Base-by-base conservation (phyloP, 2,888 invertebrate genomes). In the Sphaeridia pumilis region DNA sequence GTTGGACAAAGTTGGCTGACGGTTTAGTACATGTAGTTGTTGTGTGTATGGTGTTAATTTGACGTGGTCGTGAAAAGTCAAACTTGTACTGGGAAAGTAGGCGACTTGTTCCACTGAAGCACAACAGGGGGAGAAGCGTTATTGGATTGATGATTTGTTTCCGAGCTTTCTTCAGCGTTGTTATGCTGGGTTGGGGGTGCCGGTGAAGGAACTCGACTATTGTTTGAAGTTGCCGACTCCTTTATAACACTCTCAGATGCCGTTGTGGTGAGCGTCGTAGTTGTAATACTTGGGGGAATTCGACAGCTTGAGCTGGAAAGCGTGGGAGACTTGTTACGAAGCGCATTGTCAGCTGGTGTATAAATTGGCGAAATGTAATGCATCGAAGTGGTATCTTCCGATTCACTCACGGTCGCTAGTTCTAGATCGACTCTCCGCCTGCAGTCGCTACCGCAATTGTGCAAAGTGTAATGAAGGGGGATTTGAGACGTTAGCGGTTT, bases 401-500 rank as follows among this genome's bases (percentile, higher is more conserved):
- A n/a, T n/a, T n/a, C n/a, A n/a, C n/a, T n/a, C n/a, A n/a, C n/a
- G n/a, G n/a, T n/a, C n/a, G n/a, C n/a, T n/a, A n/a, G n/a, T n/a
- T n/a, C n/a, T n/a, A n/a, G n/a, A n/a, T n/a, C n/a, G n/a, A n/a
- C n/a, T n/a, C n/a, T n/a, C n/a, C n/a, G n/a, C n/a, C n/a, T n/a
- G n/a, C n/a, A n/a, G n/a, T n/a, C n/a, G n/a, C n/a, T n/a, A n/a
- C n/a, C n/a, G n/a, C n/a, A n/a, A n/a, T 52, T 38, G 10, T 36
- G 20, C 28, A 4, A 41, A 38, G 24, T n/a, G 17, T 17, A 36
- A 36, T 46, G 45, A 46, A 41, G 45, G 45, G 41, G 51, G 1
- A 55, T 12, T 26, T 53, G 52, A 41, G 54, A 53, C 24, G 49
- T 49, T 10, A 54, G 26, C 22, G 55, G 49, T 22, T 50, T 46